Evolutionary conservation across 2,113 vertebrate genomes (phyloP), one percentile per base, ranked within the genome.

Genomic region (Dendropsophus ebraccatus): DNA sequence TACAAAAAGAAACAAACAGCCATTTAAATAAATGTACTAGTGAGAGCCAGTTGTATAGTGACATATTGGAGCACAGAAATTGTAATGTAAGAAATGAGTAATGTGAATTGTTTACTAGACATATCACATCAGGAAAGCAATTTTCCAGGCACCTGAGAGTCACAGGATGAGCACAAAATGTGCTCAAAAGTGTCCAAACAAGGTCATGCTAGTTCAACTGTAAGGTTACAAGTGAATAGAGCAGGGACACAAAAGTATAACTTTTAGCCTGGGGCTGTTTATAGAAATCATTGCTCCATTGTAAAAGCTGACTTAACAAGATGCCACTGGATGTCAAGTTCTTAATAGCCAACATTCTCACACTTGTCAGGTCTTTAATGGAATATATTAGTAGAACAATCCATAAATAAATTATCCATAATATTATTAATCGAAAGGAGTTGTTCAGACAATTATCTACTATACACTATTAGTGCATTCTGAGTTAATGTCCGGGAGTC

Each of bases 211-310:
- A 82, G 80, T 82, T 82, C 62, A 82, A 49, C 60, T 69, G 80
- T 67, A 69, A 69, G 23, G 80, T 69, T 67, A 49, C 37, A 69
- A 69, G 62, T 69, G 45, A 5, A 82, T 50, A 49, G 30, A 49
- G 80, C 80, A 82, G 80, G 69, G 60, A 69, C 35, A 80, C 77
- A 60, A 80, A 80, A 58, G 54, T 80, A 35, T 80, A 80, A 80
- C 54, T 58, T 80, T 60, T 17, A 60, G 77, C 77, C 77, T 45
- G 32, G 54, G 54, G 80, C 80, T 50, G 80, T 67, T 67, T 69
- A 70, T 52, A 82, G 80, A 82, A 82, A 50, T 82, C 80, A 82
- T 50, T 23, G 62, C 45, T 69, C 49, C n/a, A 49, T 65, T 81
- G 65, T 19, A 69, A 82, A 52, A 69, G 80, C 45, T 82, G 80